phyloP scores from a whole-genome alignment of 2,888 invertebrate species.

The Phaonia tiefii region DNA sequence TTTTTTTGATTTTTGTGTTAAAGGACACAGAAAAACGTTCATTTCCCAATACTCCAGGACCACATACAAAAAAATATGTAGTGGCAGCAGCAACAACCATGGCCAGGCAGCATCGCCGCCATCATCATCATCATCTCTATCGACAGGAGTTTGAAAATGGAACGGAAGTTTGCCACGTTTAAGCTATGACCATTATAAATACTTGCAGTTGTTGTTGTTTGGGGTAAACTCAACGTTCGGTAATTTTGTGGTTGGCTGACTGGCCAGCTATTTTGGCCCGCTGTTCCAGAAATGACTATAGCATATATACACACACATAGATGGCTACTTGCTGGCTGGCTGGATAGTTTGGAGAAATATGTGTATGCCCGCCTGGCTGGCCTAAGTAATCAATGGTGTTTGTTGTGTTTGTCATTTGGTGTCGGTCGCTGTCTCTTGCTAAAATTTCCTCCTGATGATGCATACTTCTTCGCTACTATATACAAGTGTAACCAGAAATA shows the following conservation, averaged over 20 bases:
- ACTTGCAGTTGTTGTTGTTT: slow-evolving; percentile 41
- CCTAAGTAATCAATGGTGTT: slow-evolving; percentile 64
- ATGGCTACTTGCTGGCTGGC: slow-evolving; percentile 5
- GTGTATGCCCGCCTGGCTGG: slow-evolving; percentile 52
- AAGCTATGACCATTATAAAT: slow-evolving; percentile 65
- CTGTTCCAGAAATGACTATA: slow-evolving; percentile 21
- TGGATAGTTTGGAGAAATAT: slow-evolving; percentile 9
- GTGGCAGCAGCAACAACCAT: slow-evolving; percentile 30
- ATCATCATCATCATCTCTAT: slow-evolving; percentile 18
- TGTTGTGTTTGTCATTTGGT: slow-evolving; percentile 58
- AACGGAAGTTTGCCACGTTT: slow-evolving; percentile 33
- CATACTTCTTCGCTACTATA: no score
- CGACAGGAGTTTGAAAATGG: slow-evolving; percentile 30
- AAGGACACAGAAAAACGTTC: slow-evolving; percentile 49
- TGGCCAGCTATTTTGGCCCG: slow-evolving; percentile 61
- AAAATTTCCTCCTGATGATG: slow-evolving; percentile 46
- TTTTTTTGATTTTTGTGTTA: slow-evolving; percentile 36
- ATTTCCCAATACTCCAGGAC: slow-evolving; percentile 22
- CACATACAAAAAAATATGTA: slow-evolving; percentile 48
- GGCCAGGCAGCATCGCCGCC: background rate
- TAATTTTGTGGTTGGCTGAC: slow-evolving; percentile 69
- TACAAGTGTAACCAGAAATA: background rate
- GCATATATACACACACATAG: background rate
- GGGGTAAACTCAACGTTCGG: slow-evolving; percentile 68
- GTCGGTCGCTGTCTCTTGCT: slow-evolving; percentile 5